Percentiles rank a stretch among this genome's conserved stretches.
Evolutionary conservation across 2,888 invertebrate species (phyloP).

Genomic region (Cepaea hortensis): DNA sequence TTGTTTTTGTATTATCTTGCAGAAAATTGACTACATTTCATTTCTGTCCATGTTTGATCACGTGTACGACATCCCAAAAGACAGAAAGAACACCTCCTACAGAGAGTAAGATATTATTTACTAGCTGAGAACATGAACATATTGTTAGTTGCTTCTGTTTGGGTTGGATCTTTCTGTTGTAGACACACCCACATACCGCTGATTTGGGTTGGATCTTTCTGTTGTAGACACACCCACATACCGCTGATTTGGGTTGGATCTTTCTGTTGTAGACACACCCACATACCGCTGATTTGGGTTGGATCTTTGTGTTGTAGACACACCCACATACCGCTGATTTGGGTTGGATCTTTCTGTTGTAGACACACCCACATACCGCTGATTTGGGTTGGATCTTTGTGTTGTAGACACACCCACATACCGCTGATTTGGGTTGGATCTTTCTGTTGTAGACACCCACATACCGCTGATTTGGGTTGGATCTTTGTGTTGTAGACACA

Average conservation of each 20-base stretch:
- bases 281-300: background rate
- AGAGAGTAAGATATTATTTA: constrained; percentile 82
- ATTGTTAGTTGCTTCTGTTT: background rate
- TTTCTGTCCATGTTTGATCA: constrained; percentile 96
- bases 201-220: background rate
- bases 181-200: no score
- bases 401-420: no score
- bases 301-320: no score
- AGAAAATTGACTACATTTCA: constrained; percentile 91
- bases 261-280: no score
- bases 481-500: no score
- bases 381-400: background rate
- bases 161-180: no score
- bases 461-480: no score
- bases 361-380: no score
- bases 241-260: background rate
- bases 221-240: no score
- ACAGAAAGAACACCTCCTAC: constrained; percentile 79
- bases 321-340: background rate
- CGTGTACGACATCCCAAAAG: constrained; percentile 93
- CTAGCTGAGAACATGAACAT: background rate
- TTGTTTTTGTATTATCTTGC: constrained; percentile 54
- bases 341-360: no score
- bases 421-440: background rate
- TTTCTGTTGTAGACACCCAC: no score